Conservation (phyloP, 2,888 invertebrate species). For the Helleia helle region DNA sequence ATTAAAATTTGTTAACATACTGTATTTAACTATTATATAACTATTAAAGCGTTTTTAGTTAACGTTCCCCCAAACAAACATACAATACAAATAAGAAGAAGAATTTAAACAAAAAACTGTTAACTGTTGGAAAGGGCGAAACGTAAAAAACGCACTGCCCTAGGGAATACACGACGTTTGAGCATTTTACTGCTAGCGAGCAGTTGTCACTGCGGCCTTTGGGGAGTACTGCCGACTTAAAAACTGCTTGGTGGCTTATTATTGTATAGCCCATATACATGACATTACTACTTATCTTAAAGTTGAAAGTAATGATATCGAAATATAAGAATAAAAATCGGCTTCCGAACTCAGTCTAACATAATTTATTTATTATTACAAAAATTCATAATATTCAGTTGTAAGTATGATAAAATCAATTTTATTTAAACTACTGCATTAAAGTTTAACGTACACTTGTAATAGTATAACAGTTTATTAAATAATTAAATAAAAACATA, state of each 20-base stretch:
- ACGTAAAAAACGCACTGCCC: slow-evolving; percentile 25
- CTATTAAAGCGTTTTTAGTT: not conserved
- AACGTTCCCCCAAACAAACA: slow-evolving; percentile 11
- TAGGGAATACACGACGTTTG: slow-evolving; percentile 29
- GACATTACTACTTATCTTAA: too few relatives aligned
- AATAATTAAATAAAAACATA: too few relatives aligned
- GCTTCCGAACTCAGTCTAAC: slow-evolving; percentile 25
- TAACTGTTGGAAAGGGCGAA: slow-evolving; percentile 27
- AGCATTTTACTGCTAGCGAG: slow-evolving; percentile 28
- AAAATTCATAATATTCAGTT: too few relatives aligned
- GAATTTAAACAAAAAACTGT: slow-evolving; percentile 27
- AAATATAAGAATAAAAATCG: too few relatives aligned
- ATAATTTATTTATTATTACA: not conserved
- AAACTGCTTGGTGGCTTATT: slow-evolving; percentile 8
- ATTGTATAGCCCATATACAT: slow-evolving; percentile 2
- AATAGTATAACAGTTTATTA: too few relatives aligned
- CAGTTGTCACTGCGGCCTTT: slow-evolving; percentile 41
- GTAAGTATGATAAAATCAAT: too few relatives aligned
- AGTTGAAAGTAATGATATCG: too few relatives aligned
- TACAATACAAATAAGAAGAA: slow-evolving; percentile 21
- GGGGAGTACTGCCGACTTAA: slow-evolving; percentile 26
- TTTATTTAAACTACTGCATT: too few relatives aligned
- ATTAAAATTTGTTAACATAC: too few relatives aligned
- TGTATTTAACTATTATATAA: too few relatives aligned
- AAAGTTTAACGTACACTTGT: too few relatives aligned